These are phyloP conservation scores for Balanococcus diminutus DNA, from an alignment of 2,888 invertebrate species.

Conservation along the genomic window DNA sequence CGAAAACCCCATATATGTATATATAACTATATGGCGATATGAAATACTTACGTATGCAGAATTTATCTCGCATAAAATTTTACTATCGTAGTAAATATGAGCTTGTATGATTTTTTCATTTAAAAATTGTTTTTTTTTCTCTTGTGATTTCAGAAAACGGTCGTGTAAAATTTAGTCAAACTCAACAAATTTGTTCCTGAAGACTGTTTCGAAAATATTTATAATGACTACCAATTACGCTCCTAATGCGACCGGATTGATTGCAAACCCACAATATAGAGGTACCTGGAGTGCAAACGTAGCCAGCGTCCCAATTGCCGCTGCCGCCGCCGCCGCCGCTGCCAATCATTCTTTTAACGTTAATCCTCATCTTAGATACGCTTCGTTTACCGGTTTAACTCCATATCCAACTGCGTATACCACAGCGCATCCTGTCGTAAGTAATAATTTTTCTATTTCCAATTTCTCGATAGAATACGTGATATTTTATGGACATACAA, in stretches of 20 bases:
- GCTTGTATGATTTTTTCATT: not conserved
- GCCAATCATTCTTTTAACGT: slow-evolving; percentile 54
- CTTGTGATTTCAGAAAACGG: slow-evolving; percentile 19
- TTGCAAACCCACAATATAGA: slow-evolving; percentile 51
- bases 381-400: slow-evolving; percentile 52
- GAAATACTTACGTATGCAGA: not conserved
- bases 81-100: not conserved
- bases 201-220: slow-evolving; percentile 24
- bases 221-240: slow-evolving; percentile 54
- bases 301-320: slow-evolving; percentile 30
- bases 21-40: no score
- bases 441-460: slow-evolving; percentile 35
- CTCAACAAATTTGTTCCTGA: slow-evolving; percentile 28
- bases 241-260: slow-evolving; percentile 52
- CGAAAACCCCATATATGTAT: not conserved
- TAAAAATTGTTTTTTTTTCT: not conserved
- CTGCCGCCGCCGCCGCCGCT: slow-evolving; percentile 41
- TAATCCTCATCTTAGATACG: slow-evolving; percentile 51
- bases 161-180: slow-evolving; percentile 24
- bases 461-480: not conserved
- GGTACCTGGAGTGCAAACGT: slow-evolving; percentile 52
- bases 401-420: slow-evolving; percentile 50
- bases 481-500: no score
- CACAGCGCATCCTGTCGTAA: slow-evolving; percentile 53
- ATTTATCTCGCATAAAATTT: not conserved